A percentile compares a stretch with the other conserved stretches of the same genome.
phyloP scores from a whole-genome alignment of 2,797 vertebrate species.

The Gymnothorax javanicus region DNA sequence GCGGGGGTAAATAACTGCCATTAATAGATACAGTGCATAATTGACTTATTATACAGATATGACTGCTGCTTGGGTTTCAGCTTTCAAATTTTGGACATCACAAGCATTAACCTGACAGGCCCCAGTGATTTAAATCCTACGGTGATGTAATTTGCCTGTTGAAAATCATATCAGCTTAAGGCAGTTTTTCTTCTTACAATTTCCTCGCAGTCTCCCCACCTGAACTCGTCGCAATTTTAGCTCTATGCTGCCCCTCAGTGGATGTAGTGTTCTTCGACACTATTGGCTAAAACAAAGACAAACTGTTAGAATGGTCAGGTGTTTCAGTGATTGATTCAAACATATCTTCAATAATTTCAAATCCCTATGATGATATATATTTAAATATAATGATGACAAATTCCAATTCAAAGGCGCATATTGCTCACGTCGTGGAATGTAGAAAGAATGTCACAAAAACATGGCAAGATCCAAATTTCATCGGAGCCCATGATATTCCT shows the following conservation, averaged over 20 bases:
- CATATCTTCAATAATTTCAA: no score
- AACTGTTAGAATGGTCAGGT: background rate
- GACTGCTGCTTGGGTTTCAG: background rate
- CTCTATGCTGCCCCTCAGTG: constrained; percentile 1
- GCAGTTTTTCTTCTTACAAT: background rate
- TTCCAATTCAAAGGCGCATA: background rate
- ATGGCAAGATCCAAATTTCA: background rate
- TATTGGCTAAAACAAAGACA: background rate
- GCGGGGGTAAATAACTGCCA: background rate
- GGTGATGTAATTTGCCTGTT: background rate
- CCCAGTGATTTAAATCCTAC: background rate
- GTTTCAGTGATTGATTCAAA: background rate
- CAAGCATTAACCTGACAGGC: background rate
- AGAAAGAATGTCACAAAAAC: background rate
- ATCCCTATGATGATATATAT: no score
- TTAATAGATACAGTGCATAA: background rate
- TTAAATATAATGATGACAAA: background rate
- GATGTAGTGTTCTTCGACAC: background rate
- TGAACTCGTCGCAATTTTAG: background rate
- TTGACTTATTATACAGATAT: background rate
- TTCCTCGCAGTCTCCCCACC: background rate
- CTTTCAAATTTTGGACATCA: background rate
- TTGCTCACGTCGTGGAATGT: background rate
- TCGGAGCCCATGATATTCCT: background rate
- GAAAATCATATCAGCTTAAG: background rate